Evolutionary conservation across 2,888 invertebrate species (phyloP).

Genomic region (Lepidochrysops patricia): DNA sequence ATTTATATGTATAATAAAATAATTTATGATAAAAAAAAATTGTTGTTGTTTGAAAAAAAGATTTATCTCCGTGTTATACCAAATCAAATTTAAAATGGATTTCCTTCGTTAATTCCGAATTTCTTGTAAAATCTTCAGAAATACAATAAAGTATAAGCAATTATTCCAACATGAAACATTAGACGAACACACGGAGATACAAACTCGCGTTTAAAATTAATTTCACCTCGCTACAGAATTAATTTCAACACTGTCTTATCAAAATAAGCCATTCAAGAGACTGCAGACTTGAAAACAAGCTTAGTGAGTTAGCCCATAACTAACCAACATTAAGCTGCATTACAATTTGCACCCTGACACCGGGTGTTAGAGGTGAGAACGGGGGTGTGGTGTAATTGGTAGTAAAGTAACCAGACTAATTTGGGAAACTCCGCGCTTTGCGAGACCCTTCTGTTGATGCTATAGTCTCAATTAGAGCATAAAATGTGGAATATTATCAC

Average conservation of each 20-base stretch:
- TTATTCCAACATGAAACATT: neutral
- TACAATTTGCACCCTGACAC: neutral
- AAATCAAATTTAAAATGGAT: neutral
- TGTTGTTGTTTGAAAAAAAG: no score
- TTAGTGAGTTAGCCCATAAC: conserved; percentile 11
- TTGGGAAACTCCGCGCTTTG: conserved; percentile 13
- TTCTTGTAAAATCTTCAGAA: no score
- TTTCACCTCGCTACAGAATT: neutral
- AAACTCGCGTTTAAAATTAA: neutral
- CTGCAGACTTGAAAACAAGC: conserved; percentile 10
- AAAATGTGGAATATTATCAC: conserved; percentile 10
- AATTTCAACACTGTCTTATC: conserved; percentile 1
- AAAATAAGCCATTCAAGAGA: conserved; percentile 15
- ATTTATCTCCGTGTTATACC: neutral
- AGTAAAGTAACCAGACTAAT: conserved; percentile 4
- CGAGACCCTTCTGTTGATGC: conserved; percentile 9
- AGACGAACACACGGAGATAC: neutral
- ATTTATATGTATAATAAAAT: no score
- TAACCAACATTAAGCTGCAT: neutral
- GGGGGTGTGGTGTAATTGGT: neutral
- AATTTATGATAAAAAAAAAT: no score
- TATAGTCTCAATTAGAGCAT: conserved; percentile 10
- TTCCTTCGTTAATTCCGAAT: no score
- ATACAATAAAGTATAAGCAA: neutral
- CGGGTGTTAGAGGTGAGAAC: neutral